Conservation (phyloP, 2,888 invertebrate species). For the Aelia acuminata region DNA sequence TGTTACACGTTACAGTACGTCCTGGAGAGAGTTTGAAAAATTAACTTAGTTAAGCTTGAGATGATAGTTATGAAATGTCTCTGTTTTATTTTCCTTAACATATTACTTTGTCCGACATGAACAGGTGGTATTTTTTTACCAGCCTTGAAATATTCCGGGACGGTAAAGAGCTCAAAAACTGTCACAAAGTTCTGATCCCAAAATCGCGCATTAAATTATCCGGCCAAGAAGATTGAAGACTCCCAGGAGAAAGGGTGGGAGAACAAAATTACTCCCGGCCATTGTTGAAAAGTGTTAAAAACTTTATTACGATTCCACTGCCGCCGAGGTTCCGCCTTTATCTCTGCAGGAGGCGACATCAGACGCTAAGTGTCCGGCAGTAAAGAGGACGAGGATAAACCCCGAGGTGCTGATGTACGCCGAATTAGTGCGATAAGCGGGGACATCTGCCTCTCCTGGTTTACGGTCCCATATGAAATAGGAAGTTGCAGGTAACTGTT, state of each 20-base stretch:
- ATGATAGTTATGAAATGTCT: too few species aligned
- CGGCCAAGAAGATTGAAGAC: background rate
- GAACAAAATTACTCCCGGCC: background rate
- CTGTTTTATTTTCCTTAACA: too few species aligned
- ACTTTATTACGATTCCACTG: constrained; percentile 14
- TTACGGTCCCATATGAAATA: constrained; percentile 45
- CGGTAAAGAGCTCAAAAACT: background rate
- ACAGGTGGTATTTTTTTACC: background rate
- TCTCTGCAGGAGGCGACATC: background rate
- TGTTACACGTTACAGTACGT: too few species aligned
- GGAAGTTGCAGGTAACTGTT: background rate
- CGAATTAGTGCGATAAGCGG: constrained; percentile 36
- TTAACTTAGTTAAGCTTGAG: too few species aligned
- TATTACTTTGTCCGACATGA: background rate
- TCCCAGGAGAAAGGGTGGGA: background rate
- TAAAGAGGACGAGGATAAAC: constrained; percentile 45
- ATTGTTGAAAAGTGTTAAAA: constrained; percentile 43
- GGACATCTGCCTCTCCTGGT: background rate
- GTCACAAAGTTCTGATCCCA: background rate
- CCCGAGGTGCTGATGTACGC: background rate
- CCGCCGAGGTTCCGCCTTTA: background rate
- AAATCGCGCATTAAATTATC: background rate
- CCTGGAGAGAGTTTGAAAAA: too few species aligned
- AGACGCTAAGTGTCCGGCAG: constrained; percentile 29
- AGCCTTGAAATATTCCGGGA: background rate